A percentile compares a stretch with the other conserved stretches of the same genome.
Conservation (phyloP, 2,113 vertebrate genomes). For the Todiramphus chloris region DNA sequence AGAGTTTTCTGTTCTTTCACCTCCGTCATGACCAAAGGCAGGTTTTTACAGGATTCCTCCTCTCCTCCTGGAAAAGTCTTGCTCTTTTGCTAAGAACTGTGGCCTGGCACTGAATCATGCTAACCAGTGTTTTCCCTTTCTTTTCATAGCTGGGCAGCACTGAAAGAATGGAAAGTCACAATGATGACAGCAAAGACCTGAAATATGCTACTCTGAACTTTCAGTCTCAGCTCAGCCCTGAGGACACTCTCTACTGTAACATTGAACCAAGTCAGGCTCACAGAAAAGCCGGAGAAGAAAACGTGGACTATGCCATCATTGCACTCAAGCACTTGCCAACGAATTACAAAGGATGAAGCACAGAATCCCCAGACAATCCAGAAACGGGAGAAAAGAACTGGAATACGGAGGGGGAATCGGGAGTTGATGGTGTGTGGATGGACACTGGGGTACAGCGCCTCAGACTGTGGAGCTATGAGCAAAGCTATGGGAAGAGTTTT, state of each 20-base stretch:
- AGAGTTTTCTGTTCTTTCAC: background rate
- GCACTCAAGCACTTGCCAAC: background rate
- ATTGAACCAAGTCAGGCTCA: background rate
- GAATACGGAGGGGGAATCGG: background rate
- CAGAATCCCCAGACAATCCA: background rate
- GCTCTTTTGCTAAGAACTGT: background rate
- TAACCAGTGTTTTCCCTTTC: background rate
- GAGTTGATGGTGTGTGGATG: background rate
- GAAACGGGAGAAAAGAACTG: background rate
- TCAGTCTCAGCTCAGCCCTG: accelerated
- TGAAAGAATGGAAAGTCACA: background rate
- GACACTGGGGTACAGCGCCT: background rate
- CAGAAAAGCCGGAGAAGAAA: background rate
- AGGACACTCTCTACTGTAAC: constrained; percentile 13
- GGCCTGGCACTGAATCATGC: background rate
- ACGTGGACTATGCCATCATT: constrained; percentile 55
- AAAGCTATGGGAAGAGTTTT: background rate
- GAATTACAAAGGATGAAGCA: background rate
- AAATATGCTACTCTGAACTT: background rate
- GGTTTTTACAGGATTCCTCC: background rate
- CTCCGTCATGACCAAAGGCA: background rate
- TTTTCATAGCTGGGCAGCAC: background rate
- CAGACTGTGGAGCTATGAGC: background rate
- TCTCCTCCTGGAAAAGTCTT: background rate
- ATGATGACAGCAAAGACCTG: background rate